Percentiles rank a stretch among this genome's conserved stretches.
These are phyloP conservation scores for Amphipoea oculea DNA, from an alignment of 2,888 invertebrate species.

Conservation along the genomic window DNA sequence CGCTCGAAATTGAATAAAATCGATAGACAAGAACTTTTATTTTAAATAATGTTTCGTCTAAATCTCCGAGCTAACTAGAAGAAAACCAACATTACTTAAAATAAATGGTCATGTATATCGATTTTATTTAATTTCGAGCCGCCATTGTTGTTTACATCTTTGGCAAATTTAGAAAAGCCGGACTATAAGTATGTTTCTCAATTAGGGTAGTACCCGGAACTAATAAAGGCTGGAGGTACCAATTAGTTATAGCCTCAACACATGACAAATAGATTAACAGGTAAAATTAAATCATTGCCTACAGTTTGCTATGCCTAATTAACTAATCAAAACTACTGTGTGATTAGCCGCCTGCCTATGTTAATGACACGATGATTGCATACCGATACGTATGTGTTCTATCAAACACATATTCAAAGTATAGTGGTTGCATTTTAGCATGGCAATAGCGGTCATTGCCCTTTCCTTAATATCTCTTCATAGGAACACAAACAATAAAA, in stretches of 20 bases:
- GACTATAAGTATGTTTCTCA: no score
- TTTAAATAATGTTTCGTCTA: no score
- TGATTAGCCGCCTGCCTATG: constrained; percentile 6
- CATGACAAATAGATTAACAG: background rate
- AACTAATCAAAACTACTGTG: constrained; percentile 26
- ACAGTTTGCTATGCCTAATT: constrained; percentile 12
- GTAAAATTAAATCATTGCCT: constrained; percentile 20
- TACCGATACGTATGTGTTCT: background rate
- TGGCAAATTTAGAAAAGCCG: no score
- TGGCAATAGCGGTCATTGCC: background rate
- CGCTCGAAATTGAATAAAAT: no score
- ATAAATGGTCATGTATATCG: no score
- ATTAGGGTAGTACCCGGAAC: no score
- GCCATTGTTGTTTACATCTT: no score
- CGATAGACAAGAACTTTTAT: no score
- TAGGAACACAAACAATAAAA: no score
- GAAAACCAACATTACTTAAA: no score
- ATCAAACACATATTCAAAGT: constrained; percentile 4
- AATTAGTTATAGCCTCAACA: background rate
- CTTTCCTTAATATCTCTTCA: background rate
- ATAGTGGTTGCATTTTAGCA: background rate
- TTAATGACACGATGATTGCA: background rate
- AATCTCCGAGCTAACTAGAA: no score
- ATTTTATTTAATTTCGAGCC: no score
- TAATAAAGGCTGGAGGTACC: background rate